Base-by-base conservation (phyloP, 2,797 vertebrate species). In the Chelonia mydas region DNA sequence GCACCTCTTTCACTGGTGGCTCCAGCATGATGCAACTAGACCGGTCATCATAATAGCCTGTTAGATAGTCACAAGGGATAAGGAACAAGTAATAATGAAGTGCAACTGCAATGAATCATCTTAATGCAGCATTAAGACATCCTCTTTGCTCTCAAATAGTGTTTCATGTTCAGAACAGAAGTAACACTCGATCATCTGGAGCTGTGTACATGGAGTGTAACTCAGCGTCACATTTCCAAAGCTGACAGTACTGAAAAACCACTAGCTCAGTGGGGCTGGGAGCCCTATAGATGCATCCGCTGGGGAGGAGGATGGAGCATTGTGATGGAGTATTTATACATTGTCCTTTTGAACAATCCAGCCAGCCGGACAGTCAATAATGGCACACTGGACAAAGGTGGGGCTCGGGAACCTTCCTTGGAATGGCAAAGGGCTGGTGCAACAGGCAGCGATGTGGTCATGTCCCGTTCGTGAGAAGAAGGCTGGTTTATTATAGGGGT, bases 181-280 rank as follows among this genome's bases (percentile, higher is more conserved):
- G 13, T 74, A 77, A 84, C 84, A 45, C 0, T 59, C 41, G 28
- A 33, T 16, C 6, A 31, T 59, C 16, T 16, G 83, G 74, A 90
- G 79, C 33, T 94, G 88, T 33, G 28, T 11, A 45, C 90, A 37
- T 79, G 12, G 82, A 79, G 74, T 76, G 12, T 74, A 84, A 87
- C 84, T 53, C 0, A 83, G 59, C 81, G 57, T 81, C 11, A 7
- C 49, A 7, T 81, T 83, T 76, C 68, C 93, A 95, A 19, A 33
- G 28, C 45, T 41, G 90, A 47, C 88, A 81, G 28, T 4, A 0
- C 37, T 65, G 88, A 19, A 49, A 25, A 51, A 89, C 81, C 77
- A 4, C 80, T 96, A 83, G 93, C 33, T 57, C 80, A 82, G 87
- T 81, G 81, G 93, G 96, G 92, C 87, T 97, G 94, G 92, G 45